These are phyloP conservation scores for Ctenochaetus hawaiiensis DNA, from an alignment of 2,797 vertebrate genomes.

Conservation along the genomic window DNA sequence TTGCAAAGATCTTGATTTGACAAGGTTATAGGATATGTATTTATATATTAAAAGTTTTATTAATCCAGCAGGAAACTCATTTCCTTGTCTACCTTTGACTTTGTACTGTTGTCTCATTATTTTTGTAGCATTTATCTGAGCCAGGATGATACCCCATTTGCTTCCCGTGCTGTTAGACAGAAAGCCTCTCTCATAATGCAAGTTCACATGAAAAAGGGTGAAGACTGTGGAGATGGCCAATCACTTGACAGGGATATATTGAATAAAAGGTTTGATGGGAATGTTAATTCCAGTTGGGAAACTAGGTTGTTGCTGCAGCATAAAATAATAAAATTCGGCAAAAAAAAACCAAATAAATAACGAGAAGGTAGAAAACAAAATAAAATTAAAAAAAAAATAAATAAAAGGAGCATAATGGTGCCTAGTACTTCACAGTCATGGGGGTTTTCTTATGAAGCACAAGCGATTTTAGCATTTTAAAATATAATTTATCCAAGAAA, in stretches of 20 bases:
- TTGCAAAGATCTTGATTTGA: constrained; percentile 22
- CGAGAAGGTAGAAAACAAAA: background rate
- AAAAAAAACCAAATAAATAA: background rate
- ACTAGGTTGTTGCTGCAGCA: constrained; percentile 22
- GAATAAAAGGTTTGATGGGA: constrained; percentile 43
- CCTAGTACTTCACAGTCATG: no score
- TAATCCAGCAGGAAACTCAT: background rate
- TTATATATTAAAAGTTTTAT: constrained; percentile 6
- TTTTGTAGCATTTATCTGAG: background rate
- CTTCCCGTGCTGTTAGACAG: background rate
- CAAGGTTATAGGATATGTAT: background rate
- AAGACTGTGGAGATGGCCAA: background rate
- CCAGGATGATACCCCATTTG: background rate
- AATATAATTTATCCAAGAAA: background rate
- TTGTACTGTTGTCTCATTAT: background rate
- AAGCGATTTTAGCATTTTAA: background rate
- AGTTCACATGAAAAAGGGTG: constrained; percentile 24
- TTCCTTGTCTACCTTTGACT: background rate
- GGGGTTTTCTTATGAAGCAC: constrained; percentile 3
- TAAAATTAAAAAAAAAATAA: constrained; percentile 10
- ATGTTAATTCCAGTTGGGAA: constrained; percentile 49
- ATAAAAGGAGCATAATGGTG: background rate
- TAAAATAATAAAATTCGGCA: constrained; percentile 31
- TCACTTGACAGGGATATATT: constrained; percentile 6
- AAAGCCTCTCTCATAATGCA: constrained; percentile 25